phyloP scores from a whole-genome alignment of 2,797 vertebrate genomes.

The Loriculus beryllinus region DNA sequence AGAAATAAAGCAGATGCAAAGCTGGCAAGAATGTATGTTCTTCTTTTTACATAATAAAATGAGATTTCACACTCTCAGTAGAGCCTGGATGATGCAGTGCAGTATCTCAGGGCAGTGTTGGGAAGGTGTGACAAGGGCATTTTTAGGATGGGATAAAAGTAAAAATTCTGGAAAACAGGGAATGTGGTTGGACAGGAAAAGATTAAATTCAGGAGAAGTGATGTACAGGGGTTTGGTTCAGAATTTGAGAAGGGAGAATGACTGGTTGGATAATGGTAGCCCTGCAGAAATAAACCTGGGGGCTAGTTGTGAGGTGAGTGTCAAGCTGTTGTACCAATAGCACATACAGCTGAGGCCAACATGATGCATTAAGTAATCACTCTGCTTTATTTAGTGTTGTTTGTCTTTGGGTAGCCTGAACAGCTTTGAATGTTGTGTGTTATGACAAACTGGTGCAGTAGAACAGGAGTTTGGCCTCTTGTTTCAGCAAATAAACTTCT shows the following conservation, averaged over 20 bases:
- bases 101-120: neutral
- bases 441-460: neutral
- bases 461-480: neutral
- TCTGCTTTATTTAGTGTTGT: neutral
- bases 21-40: neutral
- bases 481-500: neutral
- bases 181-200: neutral
- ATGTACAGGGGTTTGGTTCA: neutral
- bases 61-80: neutral
- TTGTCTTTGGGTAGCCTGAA: neutral
- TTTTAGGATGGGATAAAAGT: neutral
- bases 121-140: neutral
- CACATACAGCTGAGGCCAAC: neutral
- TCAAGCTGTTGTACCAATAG: neutral
- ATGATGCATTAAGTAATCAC: neutral
- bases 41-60: neutral
- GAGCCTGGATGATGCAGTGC: neutral
- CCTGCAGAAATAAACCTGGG: neutral
- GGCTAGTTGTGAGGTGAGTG: neutral
- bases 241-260: neutral
- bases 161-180: neutral
- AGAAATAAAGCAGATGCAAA: neutral
- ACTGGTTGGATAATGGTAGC: neutral
- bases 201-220: neutral
- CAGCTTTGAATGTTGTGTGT: neutral